Evolutionary conservation across 2,113 vertebrate genomes (phyloP).

Genomic region (Pedionomus torquatus): DNA sequence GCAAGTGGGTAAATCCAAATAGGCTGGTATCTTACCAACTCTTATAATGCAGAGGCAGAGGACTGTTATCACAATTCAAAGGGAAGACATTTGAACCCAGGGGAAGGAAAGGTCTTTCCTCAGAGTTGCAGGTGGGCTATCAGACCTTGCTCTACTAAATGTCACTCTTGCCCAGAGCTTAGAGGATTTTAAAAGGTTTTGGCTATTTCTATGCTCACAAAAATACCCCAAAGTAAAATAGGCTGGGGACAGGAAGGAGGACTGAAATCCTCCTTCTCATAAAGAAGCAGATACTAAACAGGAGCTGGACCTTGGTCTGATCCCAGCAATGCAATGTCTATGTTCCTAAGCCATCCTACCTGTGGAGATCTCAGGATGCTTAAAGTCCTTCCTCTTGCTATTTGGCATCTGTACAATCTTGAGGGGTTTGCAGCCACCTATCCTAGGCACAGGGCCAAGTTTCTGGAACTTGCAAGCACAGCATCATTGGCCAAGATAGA

Average conservation of each 20-base stretch:
- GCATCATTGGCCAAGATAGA: background rate
- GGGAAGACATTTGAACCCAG: background rate
- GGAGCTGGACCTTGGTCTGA: background rate
- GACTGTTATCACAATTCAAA: background rate
- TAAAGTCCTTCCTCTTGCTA: background rate
- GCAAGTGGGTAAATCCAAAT: background rate
- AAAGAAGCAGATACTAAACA: background rate
- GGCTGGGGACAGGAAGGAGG: background rate
- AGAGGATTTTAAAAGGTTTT: background rate
- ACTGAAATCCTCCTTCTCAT: background rate
- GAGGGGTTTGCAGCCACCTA: background rate
- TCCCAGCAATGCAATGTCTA: background rate
- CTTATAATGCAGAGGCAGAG: background rate
- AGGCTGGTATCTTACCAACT: background rate
- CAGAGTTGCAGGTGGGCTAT: background rate
- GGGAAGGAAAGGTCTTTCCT: background rate
- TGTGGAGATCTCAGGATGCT: background rate
- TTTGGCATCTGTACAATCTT: background rate
- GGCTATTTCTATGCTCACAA: background rate
- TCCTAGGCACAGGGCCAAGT: background rate
- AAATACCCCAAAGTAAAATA: background rate
- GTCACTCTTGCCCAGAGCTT: background rate
- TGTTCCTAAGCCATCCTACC: background rate
- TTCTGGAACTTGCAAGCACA: background rate
- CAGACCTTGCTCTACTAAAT: background rate